phyloP scores from a whole-genome alignment of 1,140 invertebrate species.

The Pogonomyrmex barbatus region DNA sequence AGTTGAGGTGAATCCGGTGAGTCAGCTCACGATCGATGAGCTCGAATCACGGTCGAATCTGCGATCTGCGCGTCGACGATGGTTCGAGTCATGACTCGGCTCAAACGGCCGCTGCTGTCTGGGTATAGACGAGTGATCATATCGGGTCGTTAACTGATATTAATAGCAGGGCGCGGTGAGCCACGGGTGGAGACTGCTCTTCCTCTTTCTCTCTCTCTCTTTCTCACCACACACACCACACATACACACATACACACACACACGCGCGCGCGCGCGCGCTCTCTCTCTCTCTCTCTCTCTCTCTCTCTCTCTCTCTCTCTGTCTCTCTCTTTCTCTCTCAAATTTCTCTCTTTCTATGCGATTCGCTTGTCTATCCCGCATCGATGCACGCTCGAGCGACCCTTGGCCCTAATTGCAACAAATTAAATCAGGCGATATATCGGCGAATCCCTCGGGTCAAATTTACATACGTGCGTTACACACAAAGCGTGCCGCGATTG shows the following conservation, averaged over 20 bases:
- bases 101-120: conserved; percentile 58
- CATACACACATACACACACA: too few species aligned
- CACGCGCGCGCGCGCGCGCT: background rate
- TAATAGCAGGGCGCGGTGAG: conserved; percentile 85
- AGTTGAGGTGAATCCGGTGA: conserved; percentile 71
- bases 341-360: background rate
- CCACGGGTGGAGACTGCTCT: conserved; percentile 51
- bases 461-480: conserved; percentile 64
- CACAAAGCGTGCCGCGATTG: conserved; percentile 68
- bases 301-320: conserved; percentile 43
- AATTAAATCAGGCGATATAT: conserved; percentile 83
- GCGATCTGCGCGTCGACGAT: conserved; percentile 44
- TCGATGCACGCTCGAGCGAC: conserved; percentile 23
- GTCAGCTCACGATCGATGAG: conserved; percentile 81
- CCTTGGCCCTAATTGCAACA: conserved; percentile 81
- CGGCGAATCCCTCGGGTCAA: conserved; percentile 73
- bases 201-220: conserved; percentile 37
- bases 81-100: conserved; percentile 55
- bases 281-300: conserved; percentile 15
- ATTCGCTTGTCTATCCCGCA: conserved; percentile 6
- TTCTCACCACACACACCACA: background rate
- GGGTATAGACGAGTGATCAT: conserved; percentile 81
- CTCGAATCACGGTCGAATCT: conserved; percentile 67
- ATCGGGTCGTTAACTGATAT: conserved; percentile 86
- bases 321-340: conserved; percentile 3